phyloP scores from a whole-genome alignment of 1,140 invertebrate species.

The Contarinia nasturtii region DNA sequence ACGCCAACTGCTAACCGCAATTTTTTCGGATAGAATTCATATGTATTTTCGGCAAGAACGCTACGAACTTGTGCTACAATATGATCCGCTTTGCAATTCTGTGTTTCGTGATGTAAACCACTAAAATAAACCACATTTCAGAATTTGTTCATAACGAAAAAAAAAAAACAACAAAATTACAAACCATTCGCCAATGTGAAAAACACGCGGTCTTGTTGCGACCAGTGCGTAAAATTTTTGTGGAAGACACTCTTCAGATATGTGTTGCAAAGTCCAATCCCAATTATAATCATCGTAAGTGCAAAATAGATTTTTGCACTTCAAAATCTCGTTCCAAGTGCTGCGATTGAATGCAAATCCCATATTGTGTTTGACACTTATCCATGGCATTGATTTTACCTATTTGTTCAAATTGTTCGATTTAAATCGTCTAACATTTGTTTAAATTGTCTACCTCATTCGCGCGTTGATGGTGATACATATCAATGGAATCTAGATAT shows the following conservation, averaged over 20 bases:
- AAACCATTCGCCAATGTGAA: conserved; percentile 97
- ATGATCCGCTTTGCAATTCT: conserved; percentile 72
- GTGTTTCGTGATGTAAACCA: conserved; percentile 90
- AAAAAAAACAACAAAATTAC: conserved; percentile 7
- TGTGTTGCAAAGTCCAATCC: conserved; percentile 92
- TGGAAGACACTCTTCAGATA: conserved; percentile 69
- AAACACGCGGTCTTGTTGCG: conserved; percentile 76
- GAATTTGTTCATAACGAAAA: background rate
- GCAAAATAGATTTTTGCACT: conserved; percentile 78
- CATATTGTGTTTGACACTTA: conserved; percentile 96
- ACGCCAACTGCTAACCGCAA: conserved; percentile 47
- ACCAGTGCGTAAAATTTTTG: conserved; percentile 69
- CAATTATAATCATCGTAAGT: conserved; percentile 98
- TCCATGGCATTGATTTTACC: conserved; percentile 91
- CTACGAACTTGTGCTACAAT: conserved; percentile 76
- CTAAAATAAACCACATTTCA: conserved; percentile 33
- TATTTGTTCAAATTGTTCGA: too few species aligned
- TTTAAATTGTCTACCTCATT: too few species aligned
- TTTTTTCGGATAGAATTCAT: conserved; percentile 68
- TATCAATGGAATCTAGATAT: conserved; percentile 50
- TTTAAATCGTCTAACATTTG: too few species aligned
- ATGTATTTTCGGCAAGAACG: conserved; percentile 37
- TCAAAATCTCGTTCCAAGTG: conserved; percentile 68
- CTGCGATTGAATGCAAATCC: conserved; percentile 84
- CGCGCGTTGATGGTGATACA: too few species aligned